These are phyloP conservation scores for Sinella curviseta DNA, from an alignment of 1,140 invertebrate genomes.

Conservation along the genomic window DNA sequence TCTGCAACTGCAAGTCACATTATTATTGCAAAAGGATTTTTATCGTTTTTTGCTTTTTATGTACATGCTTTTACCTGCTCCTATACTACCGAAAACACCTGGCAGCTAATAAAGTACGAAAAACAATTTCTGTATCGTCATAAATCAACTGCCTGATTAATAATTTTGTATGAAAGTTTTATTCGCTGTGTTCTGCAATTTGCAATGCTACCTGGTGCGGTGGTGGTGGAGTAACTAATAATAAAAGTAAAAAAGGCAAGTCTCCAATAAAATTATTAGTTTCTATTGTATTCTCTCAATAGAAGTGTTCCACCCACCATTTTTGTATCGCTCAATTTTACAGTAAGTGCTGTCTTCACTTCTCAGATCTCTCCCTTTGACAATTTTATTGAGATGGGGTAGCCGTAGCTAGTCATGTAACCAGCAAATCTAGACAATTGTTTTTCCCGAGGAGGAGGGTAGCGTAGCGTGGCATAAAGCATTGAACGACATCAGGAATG, in stretches of 20 bases:
- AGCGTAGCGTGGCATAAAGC: no score
- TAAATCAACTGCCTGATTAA: not conserved
- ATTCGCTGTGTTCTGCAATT: no score
- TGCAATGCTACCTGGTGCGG: not conserved
- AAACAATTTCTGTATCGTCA: not conserved
- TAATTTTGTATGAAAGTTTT: not conserved
- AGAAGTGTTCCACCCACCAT: not conserved
- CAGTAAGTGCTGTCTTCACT: no score
- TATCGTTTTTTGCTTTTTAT: not conserved
- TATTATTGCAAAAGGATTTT: no score
- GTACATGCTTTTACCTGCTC: not conserved
- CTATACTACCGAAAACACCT: not conserved
- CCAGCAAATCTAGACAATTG: no score
- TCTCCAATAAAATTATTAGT: not conserved
- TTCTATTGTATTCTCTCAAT: not conserved
- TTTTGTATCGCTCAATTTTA: no score
- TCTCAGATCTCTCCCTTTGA: no score
- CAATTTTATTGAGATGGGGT: no score
- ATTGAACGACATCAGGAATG: no score
- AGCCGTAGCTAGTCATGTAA: no score
- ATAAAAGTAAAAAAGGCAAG: not conserved
- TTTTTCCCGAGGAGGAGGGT: no score
- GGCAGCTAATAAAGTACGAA: not conserved
- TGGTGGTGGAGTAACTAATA: not conserved
- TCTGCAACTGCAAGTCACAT: no score